Evolutionary conservation across 2,113 vertebrate genomes (phyloP).

Genomic region (Zosterops japonicus): DNA sequence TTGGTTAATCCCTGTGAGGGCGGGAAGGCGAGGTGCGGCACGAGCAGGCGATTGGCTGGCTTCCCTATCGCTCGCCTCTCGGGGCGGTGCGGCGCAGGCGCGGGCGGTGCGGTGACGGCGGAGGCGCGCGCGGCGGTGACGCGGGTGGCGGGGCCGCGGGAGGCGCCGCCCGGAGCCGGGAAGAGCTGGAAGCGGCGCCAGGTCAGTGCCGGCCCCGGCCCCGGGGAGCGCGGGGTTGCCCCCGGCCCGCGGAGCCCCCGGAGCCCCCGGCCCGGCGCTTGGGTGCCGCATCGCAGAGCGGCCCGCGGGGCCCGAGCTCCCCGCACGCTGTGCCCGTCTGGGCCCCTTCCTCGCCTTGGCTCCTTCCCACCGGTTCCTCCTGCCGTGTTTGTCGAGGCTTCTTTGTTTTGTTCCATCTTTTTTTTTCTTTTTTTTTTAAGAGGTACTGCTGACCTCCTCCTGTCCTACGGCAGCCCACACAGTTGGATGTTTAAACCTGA

Average conservation of each 20-base stretch:
- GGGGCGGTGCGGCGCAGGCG: fast-evolving
- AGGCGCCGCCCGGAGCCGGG: background rate
- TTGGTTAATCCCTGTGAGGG: fast-evolving
- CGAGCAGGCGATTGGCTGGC: fast-evolving
- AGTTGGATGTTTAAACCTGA: background rate
- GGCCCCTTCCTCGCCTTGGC: background rate
- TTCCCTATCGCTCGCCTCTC: fast-evolving
- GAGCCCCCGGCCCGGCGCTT: background rate
- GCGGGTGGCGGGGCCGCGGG: background rate
- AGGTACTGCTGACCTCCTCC: fast-evolving
- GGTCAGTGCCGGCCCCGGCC: constrained; percentile 28
- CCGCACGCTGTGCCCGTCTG: background rate
- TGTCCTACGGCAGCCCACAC: no score
- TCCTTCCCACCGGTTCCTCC: background rate
- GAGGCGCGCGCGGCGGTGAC: background rate
- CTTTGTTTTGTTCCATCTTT: no score
- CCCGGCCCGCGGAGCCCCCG: background rate
- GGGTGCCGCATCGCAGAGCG: background rate
- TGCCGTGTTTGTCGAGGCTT: background rate
- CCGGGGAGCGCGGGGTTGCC: background rate
- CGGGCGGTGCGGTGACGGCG: fast-evolving
- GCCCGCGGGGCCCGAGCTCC: background rate
- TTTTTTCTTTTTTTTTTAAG: no score
- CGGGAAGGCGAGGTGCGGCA: fast-evolving
- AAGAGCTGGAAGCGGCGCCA: background rate